Evolutionary conservation across 2,888 invertebrate species (phyloP).

Genomic region (Odontocerum albicorne): DNA sequence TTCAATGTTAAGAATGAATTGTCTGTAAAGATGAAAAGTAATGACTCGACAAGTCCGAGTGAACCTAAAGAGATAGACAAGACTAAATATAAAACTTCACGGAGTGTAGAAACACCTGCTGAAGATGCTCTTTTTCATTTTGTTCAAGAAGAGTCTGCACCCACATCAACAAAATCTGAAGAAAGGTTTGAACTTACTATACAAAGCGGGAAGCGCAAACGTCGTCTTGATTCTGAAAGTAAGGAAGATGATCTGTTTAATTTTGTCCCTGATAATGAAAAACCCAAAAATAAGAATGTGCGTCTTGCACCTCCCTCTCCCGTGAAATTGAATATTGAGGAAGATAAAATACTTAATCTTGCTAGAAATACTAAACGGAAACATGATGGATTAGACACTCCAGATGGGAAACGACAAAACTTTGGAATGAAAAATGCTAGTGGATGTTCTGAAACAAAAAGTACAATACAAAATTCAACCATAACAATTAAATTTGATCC

Average conservation of each 20-base stretch:
- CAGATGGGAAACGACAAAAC: constrained; percentile 10
- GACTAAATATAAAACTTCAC: neutral
- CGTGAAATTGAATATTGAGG: neutral
- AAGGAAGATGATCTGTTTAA: constrained; percentile 30
- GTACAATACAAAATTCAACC: neutral
- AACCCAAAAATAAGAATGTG: constrained; percentile 1
- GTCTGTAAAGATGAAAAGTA: neutral
- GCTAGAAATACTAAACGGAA: constrained; percentile 18
- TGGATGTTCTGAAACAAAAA: neutral
- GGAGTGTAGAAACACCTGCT: neutral
- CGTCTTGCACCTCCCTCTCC: neutral
- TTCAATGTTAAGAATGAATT: neutral
- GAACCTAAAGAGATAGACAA: neutral
- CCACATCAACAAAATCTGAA: neutral
- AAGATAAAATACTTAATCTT: constrained; percentile 6
- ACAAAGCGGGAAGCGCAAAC: constrained; percentile 13
- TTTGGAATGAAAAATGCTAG: neutral
- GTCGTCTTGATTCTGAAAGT: neutral
- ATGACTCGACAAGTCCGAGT: neutral
- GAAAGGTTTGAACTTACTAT: constrained; percentile 8
- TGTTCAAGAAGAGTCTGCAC: constrained; percentile 4
- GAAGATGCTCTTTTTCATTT: constrained; percentile 7
- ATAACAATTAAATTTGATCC: neutral
- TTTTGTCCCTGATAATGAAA: constrained; percentile 20
- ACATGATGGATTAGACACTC: constrained; percentile 9